Conservation (phyloP, 1,140 invertebrate species). For the Dendrolimus kikuchii region DNA sequence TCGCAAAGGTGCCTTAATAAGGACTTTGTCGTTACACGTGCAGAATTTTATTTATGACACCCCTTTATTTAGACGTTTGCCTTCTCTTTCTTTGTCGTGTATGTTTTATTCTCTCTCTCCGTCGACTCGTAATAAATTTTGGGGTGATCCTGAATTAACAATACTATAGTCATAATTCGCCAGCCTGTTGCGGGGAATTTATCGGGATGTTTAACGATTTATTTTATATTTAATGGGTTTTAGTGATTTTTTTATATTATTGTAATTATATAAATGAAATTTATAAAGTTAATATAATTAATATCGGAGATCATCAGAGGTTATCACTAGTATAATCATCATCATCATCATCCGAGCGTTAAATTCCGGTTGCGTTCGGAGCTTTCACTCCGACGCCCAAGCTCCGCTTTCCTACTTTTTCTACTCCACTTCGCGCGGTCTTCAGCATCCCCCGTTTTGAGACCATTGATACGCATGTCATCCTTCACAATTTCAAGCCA, state of each 20-base stretch:
- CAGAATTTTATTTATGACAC: conserved; percentile 44
- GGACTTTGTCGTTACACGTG: conserved; percentile 30
- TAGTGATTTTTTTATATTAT: conserved; percentile 1
- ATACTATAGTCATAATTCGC: conserved; percentile 37
- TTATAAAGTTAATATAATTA: no score
- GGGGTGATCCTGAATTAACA: conserved; percentile 40
- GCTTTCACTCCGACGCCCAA: no score
- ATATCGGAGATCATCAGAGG: no score
- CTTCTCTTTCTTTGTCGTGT: conserved; percentile 18
- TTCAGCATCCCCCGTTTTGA: no score
- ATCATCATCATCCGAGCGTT: no score
- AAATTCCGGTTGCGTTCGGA: no score
- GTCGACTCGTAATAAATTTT: conserved; percentile 29
- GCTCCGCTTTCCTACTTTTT: no score
- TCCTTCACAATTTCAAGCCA: no score
- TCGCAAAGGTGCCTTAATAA: conserved; percentile 9
- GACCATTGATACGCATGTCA: no score
- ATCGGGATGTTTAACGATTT: conserved; percentile 22
- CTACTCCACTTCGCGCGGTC: no score
- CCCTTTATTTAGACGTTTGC: conserved; percentile 32
- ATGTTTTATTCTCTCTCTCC: conserved; percentile 18
- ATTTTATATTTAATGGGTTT: conserved; percentile 9
- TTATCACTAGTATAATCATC: no score
- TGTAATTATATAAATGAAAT: not conserved
- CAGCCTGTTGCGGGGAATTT: conserved; percentile 24